Evolutionary conservation across 2,113 vertebrate genomes (phyloP).

Genomic region (Stegostoma tigrinum): DNA sequence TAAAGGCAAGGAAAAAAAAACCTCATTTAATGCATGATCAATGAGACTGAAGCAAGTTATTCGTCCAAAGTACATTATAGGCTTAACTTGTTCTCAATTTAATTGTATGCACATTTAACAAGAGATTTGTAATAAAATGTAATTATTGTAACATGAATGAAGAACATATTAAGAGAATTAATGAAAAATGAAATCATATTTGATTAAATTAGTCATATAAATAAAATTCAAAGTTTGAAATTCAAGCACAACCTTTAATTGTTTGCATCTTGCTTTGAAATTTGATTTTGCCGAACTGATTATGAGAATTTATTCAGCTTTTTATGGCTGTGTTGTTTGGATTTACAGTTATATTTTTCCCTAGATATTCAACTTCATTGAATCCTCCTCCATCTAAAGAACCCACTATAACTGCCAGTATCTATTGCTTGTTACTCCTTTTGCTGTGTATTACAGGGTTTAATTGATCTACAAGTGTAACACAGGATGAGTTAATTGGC

Average conservation of each 20-base stretch:
- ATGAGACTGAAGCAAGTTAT: neutral
- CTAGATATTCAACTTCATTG: neutral
- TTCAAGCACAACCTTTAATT: neutral
- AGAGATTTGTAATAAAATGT: neutral
- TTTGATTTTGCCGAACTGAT: no score
- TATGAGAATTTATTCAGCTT: neutral
- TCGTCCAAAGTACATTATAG: neutral
- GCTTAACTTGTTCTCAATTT: neutral
- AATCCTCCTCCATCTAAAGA: neutral
- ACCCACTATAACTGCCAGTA: neutral
- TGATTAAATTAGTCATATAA: neutral
- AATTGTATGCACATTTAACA: neutral
- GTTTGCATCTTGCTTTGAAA: no score
- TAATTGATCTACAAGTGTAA: neutral
- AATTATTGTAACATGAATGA: neutral
- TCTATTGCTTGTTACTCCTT: neutral
- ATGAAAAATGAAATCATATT: neutral
- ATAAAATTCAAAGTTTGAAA: neutral
- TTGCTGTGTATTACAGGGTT: neutral
- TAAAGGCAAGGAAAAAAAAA: neutral
- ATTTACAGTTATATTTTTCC: neutral
- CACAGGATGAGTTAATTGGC: neutral
- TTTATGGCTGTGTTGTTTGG: neutral
- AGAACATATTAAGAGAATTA: neutral
- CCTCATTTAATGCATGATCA: neutral